Percentiles rank a stretch among this genome's conserved stretches.
Conservation (phyloP, 2,113 vertebrate species). For the Paradoxurus hermaphroditus region DNA sequence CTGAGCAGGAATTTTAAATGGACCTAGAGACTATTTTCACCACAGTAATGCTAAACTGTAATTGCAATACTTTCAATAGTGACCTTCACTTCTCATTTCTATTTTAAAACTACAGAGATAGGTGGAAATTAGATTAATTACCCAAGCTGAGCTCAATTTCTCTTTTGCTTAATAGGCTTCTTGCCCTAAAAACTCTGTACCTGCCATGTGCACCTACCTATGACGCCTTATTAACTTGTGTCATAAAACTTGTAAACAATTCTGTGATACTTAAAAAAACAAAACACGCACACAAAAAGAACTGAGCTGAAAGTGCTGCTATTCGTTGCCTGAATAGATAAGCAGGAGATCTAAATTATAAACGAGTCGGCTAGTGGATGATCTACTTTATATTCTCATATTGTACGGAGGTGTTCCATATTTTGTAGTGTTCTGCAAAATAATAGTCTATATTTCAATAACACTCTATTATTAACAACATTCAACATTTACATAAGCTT, state of each 20-base stretch:
- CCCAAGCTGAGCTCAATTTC: constrained; percentile 37
- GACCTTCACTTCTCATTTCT: constrained; percentile 48
- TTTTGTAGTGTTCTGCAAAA: constrained; percentile 31
- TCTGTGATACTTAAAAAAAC: constrained; percentile 8
- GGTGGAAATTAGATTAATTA: constrained; percentile 62
- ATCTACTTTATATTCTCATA: constrained; percentile 32
- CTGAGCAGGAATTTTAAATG: constrained; percentile 20
- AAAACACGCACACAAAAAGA: not conserved
- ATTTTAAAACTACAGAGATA: constrained; percentile 30
- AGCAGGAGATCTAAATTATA: constrained; percentile 30
- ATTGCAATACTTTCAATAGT: constrained; percentile 34
- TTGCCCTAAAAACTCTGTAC: not conserved
- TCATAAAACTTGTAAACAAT: constrained; percentile 6
- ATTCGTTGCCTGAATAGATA: not conserved
- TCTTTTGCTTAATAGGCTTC: constrained; percentile 46
- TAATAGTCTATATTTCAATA: constrained; percentile 26
- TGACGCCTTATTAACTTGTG: not conserved
- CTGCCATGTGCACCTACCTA: not conserved
- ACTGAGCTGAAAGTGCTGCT: not conserved
- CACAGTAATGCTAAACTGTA: not conserved
- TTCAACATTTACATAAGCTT: not conserved
- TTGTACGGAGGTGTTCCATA: not conserved
- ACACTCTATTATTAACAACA: not conserved
- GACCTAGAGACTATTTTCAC: not conserved
- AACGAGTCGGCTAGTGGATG: not conserved